A percentile compares a stretch with the other conserved stretches of the same genome.
Evolutionary conservation across 2,888 invertebrate species (phyloP).

Genomic region (Scotopteryx bipunctaria): DNA sequence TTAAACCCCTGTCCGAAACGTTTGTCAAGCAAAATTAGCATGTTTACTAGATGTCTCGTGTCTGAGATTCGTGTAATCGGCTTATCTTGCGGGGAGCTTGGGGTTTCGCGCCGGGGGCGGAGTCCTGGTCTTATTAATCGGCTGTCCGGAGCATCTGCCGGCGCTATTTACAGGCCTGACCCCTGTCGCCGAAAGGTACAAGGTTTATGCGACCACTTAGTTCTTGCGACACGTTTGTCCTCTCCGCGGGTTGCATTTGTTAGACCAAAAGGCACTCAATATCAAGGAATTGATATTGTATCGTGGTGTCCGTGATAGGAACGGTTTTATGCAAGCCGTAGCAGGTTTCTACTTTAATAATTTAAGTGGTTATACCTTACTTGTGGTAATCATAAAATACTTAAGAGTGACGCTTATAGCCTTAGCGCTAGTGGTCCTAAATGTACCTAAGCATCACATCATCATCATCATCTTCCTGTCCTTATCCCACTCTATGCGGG

Average conservation of each 20-base stretch:
- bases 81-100: slow-evolving; percentile 62
- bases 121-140: slow-evolving; percentile 77
- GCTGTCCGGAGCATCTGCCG: slow-evolving; percentile 80
- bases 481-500: too few relatives aligned
- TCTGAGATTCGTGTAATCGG: slow-evolving; percentile 64
- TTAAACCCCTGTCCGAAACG: slow-evolving; percentile 23
- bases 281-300: background rate
- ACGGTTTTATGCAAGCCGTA: too few relatives aligned
- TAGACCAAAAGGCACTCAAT: slow-evolving; percentile 18
- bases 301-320: background rate
- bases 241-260: slow-evolving; percentile 37
- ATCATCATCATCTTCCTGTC: too few relatives aligned
- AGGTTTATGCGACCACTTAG: slow-evolving; percentile 54
- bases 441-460: too few relatives aligned
- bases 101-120: slow-evolving; percentile 59
- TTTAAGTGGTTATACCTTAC: too few relatives aligned
- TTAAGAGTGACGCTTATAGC: too few relatives aligned
- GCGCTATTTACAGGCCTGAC: slow-evolving; percentile 69
- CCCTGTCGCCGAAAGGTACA: slow-evolving; percentile 55
- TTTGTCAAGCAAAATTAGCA: slow-evolving; percentile 51
- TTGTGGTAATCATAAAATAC: too few relatives aligned
- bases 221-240: slow-evolving; percentile 55
- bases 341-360: background rate
- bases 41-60: slow-evolving; percentile 36
- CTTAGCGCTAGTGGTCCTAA: too few relatives aligned